Evolutionary conservation across 1,140 invertebrate species (phyloP), one percentile per base, ranked within the genome.

Genomic region (Cydia fagiglandana): DNA sequence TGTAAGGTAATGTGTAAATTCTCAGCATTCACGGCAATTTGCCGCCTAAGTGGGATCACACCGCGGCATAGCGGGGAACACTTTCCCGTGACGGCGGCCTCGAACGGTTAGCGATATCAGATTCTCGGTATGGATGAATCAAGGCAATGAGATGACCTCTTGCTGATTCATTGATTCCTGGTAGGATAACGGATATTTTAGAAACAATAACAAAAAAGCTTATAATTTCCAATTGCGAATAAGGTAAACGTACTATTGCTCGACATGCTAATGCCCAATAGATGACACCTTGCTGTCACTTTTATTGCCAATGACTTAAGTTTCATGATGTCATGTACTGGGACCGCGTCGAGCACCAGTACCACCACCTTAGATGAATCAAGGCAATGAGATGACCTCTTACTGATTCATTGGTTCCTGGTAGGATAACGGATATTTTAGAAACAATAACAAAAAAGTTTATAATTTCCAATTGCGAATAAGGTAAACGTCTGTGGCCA

Each of bases 51-150:
- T 81, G 64, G 76, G 77, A 76, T 73, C 50, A 73, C 64, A 53
- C 56, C 24, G 28, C 24, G 68, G 78, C 86, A 86, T 88, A 87
- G 73, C 83, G 83, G 73, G 77, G 74, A 83, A 79, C 82, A 75
- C 80, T 82, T 88, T 88, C 87, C 87, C 87, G 86, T 88, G 87
- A 88, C 87, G 87, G 78, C 78, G 84, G 81, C 84, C 81, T 82
- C 50, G 64, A 70, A 78, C 80, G 64, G 77, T 83, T 84, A 84
- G 76, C 79, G 78, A 82, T 77, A 84, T 83, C 76, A 81, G 76
- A 73, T 85, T 85, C 84, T 76, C 50, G 41, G 84, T 84, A 85
- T 64, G 74, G 80, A 77, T 84, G 82, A 79, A 76, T 45, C 56
- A 78, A 64, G 70, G 41, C 53, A 75, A 73, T 75, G 64, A 78